Conservation (phyloP, 2,888 invertebrate species). For the Cloeon dipterum region DNA sequence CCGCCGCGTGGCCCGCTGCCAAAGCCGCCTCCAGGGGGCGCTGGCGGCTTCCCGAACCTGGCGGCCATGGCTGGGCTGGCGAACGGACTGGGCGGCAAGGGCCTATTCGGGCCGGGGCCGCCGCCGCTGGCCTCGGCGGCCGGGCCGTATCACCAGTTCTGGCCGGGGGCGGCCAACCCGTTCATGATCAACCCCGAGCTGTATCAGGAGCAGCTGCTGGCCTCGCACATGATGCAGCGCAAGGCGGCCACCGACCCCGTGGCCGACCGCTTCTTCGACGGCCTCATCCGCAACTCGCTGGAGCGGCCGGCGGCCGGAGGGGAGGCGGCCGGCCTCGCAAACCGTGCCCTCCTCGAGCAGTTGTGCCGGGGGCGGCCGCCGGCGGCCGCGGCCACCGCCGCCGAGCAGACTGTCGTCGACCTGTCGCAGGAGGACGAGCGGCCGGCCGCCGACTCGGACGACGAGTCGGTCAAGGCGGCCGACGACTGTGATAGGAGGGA, state of each 20-base stretch:
- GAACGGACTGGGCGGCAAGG: too few species aligned
- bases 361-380: conserved; percentile 24
- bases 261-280: conserved; percentile 47
- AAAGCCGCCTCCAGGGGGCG: conserved; percentile 18
- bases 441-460: conserved; percentile 8
- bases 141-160: conserved; percentile 31
- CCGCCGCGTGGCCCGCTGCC: conserved; percentile 9
- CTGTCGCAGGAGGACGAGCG: neutral
- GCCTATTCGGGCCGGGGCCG: conserved; percentile 19
- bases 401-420: conserved; percentile 1
- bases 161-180: conserved; percentile 20
- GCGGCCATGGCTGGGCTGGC: conserved; percentile 1
- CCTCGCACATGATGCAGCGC: conserved; percentile 56
- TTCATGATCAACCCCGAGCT: conserved; percentile 2
- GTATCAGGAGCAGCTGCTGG: conserved; percentile 39
- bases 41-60: conserved; percentile 34
- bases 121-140: conserved; percentile 21
- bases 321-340: conserved; percentile 27
- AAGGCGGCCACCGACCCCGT: conserved; percentile 18
- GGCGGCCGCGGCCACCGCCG: too few species aligned
- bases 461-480: conserved; percentile 6
- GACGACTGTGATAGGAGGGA: conserved; percentile 1
- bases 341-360: conserved; percentile 39
- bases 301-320: conserved; percentile 33
- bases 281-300: conserved; percentile 59